Evolutionary conservation across 2,888 invertebrate species (phyloP), one percentile per base, ranked within the genome.

Genomic region (Coelogynopora nodosa): DNA sequence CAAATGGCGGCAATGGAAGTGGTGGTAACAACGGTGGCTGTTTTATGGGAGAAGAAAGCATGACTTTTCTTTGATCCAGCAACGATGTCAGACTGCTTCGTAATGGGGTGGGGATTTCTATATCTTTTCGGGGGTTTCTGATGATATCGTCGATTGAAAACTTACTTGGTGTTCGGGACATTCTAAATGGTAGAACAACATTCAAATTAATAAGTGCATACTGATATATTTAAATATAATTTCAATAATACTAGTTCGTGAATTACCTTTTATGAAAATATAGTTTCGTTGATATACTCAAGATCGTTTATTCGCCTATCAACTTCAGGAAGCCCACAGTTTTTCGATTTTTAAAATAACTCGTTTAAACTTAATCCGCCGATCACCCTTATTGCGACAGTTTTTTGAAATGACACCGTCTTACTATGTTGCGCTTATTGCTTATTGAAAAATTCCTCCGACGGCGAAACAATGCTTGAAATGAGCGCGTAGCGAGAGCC

Each of bases 81-180:
- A 74, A 26, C 5, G 74, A 23, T 13, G 23, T 2, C 18, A 23
- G 74, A 2, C 18, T 23, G 2, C 2, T 5, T 13, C 5, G 23
- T 5, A 26, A 74, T 5, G 74, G 23, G 2, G 23, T 2, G 27
- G 18, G 23, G 2, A 23, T 26, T n/a, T 5, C 2, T n/a, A 5
- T 2, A 13, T 5, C 27, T 5, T 5, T 23, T 26, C 18, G 26
- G 82, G 23, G 29, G 27, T 30, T 82, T 23, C 82, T 2, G 29
- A 82, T 82, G 82, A 82, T 82, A 13, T 82, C 82, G 1, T 82
- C 82, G 27, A 82, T 82, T 2, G 82, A 82, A n/a, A 82, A 82
- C 31, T 82, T 82, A 27, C 29, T 29, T 23, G 82, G 82, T 5
- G 82, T 82, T 10, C 31, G 29, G 1, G 82, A 30, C 82, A 82